Conservation (phyloP, 2,113 vertebrate species). For the Forbesichthys papilliferus region DNA sequence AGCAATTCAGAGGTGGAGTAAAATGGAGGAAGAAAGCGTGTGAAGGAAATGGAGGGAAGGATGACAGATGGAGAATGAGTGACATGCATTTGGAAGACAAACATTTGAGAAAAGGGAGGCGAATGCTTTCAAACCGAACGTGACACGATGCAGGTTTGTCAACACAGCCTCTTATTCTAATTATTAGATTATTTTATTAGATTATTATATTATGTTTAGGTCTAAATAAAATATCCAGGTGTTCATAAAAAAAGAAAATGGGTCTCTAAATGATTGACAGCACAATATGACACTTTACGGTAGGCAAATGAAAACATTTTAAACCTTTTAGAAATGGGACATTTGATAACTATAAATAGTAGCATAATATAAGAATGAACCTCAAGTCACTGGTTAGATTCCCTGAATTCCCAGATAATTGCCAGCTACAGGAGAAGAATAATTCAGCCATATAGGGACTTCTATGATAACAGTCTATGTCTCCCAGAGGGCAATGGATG, state of each 20-base stretch:
- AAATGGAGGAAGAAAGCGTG: slow-evolving; percentile 9
- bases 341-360: background rate
- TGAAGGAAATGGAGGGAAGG: slow-evolving; percentile 47
- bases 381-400: background rate
- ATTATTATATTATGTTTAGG: no score
- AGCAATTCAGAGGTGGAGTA: slow-evolving; percentile 28
- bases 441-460: slow-evolving; percentile 59
- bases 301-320: background rate
- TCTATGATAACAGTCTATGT: slow-evolving; percentile 54
- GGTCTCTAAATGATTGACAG: background rate
- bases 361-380: no score
- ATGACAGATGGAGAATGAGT: slow-evolving; percentile 40
- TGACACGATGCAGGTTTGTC: slow-evolving; percentile 36
- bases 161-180: background rate
- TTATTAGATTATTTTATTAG: no score
- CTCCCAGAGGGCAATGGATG: slow-evolving; percentile 47
- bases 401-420: slow-evolving; percentile 17
- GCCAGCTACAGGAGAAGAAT: slow-evolving; percentile 42
- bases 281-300: no score
- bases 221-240: background rate
- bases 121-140: slow-evolving; percentile 48
- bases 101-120: slow-evolving; percentile 46
- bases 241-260: background rate
- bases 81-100: slow-evolving; percentile 42
- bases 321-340: background rate